Evolutionary conservation across 1,140 invertebrate genomes (phyloP), one percentile per base, ranked within the genome.

Genomic region (Whitmania pigra): DNA sequence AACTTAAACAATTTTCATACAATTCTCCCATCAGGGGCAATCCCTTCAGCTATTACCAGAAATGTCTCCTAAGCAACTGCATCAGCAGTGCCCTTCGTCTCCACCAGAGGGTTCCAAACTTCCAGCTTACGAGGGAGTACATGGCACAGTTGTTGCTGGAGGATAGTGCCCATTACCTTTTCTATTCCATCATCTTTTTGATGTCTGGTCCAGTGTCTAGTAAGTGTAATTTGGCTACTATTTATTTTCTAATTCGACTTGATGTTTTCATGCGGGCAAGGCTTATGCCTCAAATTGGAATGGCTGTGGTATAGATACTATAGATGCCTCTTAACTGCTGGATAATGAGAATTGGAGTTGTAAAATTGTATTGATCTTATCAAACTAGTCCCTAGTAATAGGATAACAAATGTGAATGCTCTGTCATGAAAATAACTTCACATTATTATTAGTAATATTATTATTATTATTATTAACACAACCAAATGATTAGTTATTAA

Each of bases 111-210:
- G 82, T 97, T 68, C 91, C 92, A 25, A 77, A 80, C 49, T 89
- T 95, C 73, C 86, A 88, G 69, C 84, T 96, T 43, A 89, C 85
- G 69, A 83, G 89, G 73, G 88, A 92, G 79, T 97, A 94, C 80
- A 81, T 96, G 43, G 84, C 86, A 17, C 81, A 85, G 11, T 80
- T 98, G 72, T 84, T 96, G 74, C 77, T 88, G 57, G 95, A 98
- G 82, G 95, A 98, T 84, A 94, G 92, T 72, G 93, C 90, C 76
- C 95, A 99, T 81, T 97, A 99, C 80, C 84, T 98, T 70, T 88
- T 97, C 80, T 99, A 90, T 82, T 92, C 92, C 17, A 81, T 96
- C 67, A 92, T 97, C 77, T 97, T 97, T 80, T 85, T 96, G 74
- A 93, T 90, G 81, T 89, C 89, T 53, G 85, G 88, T 70, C 93